Evolutionary conservation across 1,140 invertebrate genomes (phyloP).

Genomic region (Eubasilissa regina): DNA sequence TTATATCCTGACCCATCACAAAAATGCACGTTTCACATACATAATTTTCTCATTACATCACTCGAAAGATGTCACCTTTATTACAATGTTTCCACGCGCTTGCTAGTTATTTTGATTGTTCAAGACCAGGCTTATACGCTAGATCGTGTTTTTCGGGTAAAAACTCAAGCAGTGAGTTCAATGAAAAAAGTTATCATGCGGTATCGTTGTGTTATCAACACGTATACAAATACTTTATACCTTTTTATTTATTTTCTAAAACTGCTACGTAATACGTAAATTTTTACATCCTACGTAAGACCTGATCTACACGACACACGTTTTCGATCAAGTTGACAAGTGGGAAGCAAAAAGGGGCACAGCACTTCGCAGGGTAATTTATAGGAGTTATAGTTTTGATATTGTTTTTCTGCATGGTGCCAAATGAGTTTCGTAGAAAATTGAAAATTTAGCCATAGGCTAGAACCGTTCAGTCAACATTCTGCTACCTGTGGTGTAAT

Average conservation of each 20-base stretch:
- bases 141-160: not conserved
- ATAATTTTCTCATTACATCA: not conserved
- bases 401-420: not conserved
- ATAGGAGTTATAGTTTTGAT: not conserved
- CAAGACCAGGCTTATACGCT: conserved; percentile 8
- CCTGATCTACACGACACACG: not conserved
- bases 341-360: not conserved
- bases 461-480: conserved; percentile 6
- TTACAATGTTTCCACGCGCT: too few species aligned
- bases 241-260: conserved; percentile 6
- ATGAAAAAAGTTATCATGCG: too few species aligned
- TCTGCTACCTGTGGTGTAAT: conserved; percentile 34
- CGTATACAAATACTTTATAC: not conserved
- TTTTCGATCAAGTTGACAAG: not conserved
- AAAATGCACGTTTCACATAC: not conserved
- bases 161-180: not conserved
- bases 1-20: not conserved
- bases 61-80: too few species aligned
- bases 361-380: too few species aligned
- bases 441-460: not conserved
- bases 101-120: not conserved
- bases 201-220: too few species aligned
- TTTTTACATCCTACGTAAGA: not conserved
- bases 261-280: not conserved
- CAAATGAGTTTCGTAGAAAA: not conserved